Percentiles rank a stretch among this genome's conserved stretches.
Conservation (phyloP, 2,888 invertebrate genomes). For the Alloscopus bannaensis region DNA sequence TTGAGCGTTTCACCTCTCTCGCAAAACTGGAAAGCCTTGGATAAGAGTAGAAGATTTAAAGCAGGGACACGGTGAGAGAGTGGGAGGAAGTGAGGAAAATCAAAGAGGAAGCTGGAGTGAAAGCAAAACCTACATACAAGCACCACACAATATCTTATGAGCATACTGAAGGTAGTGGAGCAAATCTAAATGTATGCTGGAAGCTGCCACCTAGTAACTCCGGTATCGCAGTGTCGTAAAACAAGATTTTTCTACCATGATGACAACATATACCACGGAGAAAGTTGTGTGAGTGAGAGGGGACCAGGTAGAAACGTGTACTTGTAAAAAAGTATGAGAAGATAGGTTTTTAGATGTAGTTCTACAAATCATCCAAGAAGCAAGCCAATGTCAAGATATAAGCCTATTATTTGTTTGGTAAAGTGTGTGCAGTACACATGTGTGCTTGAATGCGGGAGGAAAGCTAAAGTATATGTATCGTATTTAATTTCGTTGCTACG, state of each 20-base stretch:
- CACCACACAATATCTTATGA: too few species aligned
- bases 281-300: not conserved
- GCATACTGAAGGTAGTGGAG: too few species aligned
- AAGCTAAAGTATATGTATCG: not conserved
- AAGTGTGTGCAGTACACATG: not conserved
- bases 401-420: conserved; percentile 19
- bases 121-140: not conserved
- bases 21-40: conserved; percentile 37
- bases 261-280: not conserved
- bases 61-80: conserved; percentile 6
- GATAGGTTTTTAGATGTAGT: conserved; percentile 24
- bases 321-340: not conserved
- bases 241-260: not conserved
- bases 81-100: not conserved
- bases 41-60: conserved; percentile 45
- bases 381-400: conserved; percentile 46
- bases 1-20: conserved; percentile 55
- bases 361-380: conserved; percentile 57
- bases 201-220: not conserved
- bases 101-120: too few species aligned
- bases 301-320: conserved; percentile 12
- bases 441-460: not conserved
- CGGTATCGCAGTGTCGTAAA: conserved; percentile 8
- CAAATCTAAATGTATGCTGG: too few species aligned
- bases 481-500: too few species aligned